phyloP scores from a whole-genome alignment of 2,113 vertebrate genomes.

The Tachysurus vachellii region DNA sequence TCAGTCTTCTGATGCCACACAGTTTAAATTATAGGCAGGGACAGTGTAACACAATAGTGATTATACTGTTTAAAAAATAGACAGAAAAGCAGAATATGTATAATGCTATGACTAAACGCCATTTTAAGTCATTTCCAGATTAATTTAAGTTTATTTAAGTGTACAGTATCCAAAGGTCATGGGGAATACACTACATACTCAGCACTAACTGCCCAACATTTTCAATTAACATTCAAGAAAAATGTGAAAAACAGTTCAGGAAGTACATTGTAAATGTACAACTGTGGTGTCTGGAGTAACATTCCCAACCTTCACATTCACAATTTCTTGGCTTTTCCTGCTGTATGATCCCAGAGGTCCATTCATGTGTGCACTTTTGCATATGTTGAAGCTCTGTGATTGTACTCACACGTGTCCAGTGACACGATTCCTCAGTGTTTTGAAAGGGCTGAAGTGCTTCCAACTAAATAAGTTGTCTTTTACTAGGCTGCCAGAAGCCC shows the following conservation, averaged over 20 bases:
- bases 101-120: conserved; percentile 22
- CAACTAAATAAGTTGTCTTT: conserved; percentile 36
- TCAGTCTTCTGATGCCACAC: neutral
- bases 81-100: conserved; percentile 3
- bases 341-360: conserved; percentile 34
- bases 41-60: neutral
- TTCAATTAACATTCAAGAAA: conserved; percentile 22
- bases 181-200: neutral
- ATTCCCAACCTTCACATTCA: conserved; percentile 35
- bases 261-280: conserved; percentile 42
- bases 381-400: conserved; percentile 30
- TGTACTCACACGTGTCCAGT: conserved; percentile 1
- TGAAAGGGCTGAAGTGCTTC: conserved; percentile 14
- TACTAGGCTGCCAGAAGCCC: conserved; percentile 24
- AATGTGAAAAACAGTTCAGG: conserved; percentile 53
- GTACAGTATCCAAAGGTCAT: neutral
- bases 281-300: conserved; percentile 41
- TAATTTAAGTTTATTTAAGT: neutral
- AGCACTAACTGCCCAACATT: neutral
- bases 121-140: conserved; percentile 6
- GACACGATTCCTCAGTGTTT: conserved; percentile 21
- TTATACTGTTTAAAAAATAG: neutral
- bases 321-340: conserved; percentile 32
- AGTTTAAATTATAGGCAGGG: neutral
- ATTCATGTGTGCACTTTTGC: conserved; percentile 28